Evolutionary conservation across 1,140 invertebrate genomes (phyloP).

Genomic region (Diabrotica undecimpunctata): DNA sequence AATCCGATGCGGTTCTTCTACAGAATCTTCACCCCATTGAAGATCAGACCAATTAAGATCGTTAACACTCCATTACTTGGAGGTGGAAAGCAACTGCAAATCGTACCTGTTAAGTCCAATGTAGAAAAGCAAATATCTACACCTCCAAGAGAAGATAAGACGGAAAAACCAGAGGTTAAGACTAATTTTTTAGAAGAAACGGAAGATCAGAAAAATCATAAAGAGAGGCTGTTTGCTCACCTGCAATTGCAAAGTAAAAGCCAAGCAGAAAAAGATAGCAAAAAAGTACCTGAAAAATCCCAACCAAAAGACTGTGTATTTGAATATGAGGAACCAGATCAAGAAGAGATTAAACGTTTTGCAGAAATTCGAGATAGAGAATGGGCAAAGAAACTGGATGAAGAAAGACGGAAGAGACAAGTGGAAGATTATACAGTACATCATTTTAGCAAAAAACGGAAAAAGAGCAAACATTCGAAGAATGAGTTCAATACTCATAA

Average conservation of each 20-base stretch:
- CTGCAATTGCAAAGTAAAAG: slow-evolving; percentile 41
- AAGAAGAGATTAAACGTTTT: slow-evolving; percentile 45
- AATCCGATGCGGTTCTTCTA: slow-evolving; percentile 64
- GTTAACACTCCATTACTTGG: slow-evolving; percentile 38
- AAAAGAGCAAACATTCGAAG: slow-evolving; percentile 44
- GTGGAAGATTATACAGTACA: slow-evolving; percentile 31
- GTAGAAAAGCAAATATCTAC: slow-evolving; percentile 5
- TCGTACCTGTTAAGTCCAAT: slow-evolving; percentile 37
- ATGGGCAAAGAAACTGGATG: slow-evolving; percentile 44
- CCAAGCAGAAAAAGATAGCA: slow-evolving; percentile 28
- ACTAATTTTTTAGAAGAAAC: slow-evolving; percentile 21
- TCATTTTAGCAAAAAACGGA: slow-evolving; percentile 41
- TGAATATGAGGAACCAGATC: slow-evolving; percentile 44
- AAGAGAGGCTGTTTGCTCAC: slow-evolving; percentile 40
- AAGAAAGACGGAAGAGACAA: slow-evolving; percentile 32
- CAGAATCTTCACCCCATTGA: slow-evolving; percentile 49
- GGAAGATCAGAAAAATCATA: slow-evolving; percentile 33
- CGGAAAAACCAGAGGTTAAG: slow-evolving; percentile 20
- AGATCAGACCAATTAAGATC: slow-evolving; percentile 44
- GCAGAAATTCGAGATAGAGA: slow-evolving; percentile 44
- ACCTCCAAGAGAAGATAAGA: slow-evolving; percentile 18
- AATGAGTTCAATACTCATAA: slow-evolving; percentile 40
- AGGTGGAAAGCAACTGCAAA: slow-evolving; percentile 42
- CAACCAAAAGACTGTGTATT: slow-evolving; percentile 38
- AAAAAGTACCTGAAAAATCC: slow-evolving; percentile 28